A percentile compares a stretch with the other conserved stretches of the same genome.
These are phyloP conservation scores for Prochilodus magdalenae DNA, from an alignment of 2,113 vertebrate genomes.

Conservation along the genomic window DNA sequence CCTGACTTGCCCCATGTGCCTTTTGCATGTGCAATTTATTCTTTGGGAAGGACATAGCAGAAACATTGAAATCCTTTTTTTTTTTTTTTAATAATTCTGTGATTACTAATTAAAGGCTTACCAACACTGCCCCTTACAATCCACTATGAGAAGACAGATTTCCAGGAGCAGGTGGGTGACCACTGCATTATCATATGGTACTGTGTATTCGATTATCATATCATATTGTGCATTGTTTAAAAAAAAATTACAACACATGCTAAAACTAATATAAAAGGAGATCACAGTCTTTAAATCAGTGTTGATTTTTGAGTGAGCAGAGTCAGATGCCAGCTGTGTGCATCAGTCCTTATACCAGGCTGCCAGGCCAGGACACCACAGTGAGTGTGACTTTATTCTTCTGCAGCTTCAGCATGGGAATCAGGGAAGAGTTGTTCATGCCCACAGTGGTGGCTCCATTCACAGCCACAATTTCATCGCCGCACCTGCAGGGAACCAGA, in stretches of 20 bases:
- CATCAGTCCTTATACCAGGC: slow-evolving; percentile 76
- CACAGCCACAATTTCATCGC: slow-evolving; percentile 93
- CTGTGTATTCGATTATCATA: no score
- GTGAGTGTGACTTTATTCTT: slow-evolving; percentile 89
- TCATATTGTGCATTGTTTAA: background rate
- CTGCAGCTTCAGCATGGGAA: slow-evolving; percentile 93
- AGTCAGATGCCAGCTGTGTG: background rate
- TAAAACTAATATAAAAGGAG: background rate
- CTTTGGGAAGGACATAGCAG: background rate
- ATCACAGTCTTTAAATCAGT: background rate
- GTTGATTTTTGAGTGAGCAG: background rate
- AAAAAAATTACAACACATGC: background rate
- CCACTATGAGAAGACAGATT: background rate
- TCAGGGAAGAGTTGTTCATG: slow-evolving; percentile 91
- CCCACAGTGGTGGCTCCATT: slow-evolving; percentile 87
- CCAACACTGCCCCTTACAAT: no score
- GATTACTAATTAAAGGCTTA: background rate
- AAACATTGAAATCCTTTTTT: background rate
- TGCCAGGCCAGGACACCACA: slow-evolving; percentile 92
- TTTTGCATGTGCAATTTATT: background rate
- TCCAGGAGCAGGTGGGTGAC: background rate
- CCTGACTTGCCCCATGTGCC: slow-evolving; percentile 21
- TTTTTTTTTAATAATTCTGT: no score
- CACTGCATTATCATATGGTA: background rate
- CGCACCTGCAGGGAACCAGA: slow-evolving; percentile 78